These are phyloP conservation scores for Napeogenes sylphis DNA, from an alignment of 2,888 invertebrate genomes.

Conservation along the genomic window DNA sequence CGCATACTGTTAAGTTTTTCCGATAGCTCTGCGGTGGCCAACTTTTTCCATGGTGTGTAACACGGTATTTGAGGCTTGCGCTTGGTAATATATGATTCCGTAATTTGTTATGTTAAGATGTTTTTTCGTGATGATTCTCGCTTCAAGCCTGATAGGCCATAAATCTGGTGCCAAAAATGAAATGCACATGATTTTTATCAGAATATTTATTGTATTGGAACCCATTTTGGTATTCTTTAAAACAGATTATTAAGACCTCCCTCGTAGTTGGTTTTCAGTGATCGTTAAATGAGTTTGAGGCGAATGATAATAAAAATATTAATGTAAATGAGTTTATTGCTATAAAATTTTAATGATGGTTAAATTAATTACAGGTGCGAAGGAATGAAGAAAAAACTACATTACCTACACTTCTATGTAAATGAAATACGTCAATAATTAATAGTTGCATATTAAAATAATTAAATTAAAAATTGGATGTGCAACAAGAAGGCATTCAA, in stretches of 20 bases:
- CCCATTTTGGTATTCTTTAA: slow-evolving; percentile 16
- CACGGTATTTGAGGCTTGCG: slow-evolving; percentile 60
- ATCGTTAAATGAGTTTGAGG: not conserved
- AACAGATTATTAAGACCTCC: slow-evolving; percentile 25
- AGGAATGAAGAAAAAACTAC: not conserved
- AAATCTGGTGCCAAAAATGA: slow-evolving; percentile 73
- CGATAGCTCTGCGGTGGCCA: slow-evolving; percentile 63
- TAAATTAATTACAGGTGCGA: not conserved
- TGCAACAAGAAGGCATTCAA: not conserved
- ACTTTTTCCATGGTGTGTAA: slow-evolving; percentile 66
- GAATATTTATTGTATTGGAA: slow-evolving; percentile 17
- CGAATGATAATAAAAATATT: slow-evolving; percentile 1
- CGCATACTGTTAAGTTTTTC: slow-evolving; percentile 73
- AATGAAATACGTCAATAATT: too few relatives aligned
- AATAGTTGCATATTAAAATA: not conserved
- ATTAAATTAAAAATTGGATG: not conserved
- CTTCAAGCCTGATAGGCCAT: slow-evolving; percentile 61
- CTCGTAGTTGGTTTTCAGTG: slow-evolving; percentile 9
- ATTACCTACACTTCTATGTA: too few relatives aligned
- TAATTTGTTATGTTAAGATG: slow-evolving; percentile 59
- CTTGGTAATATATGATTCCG: slow-evolving; percentile 64
- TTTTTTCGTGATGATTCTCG: slow-evolving; percentile 64
- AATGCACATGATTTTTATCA: slow-evolving; percentile 41
- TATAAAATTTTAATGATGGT: slow-evolving; percentile 1
- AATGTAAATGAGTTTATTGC: slow-evolving; percentile 4